phyloP scores from a whole-genome alignment of 2,113 vertebrate species.

The Vidua macroura region DNA sequence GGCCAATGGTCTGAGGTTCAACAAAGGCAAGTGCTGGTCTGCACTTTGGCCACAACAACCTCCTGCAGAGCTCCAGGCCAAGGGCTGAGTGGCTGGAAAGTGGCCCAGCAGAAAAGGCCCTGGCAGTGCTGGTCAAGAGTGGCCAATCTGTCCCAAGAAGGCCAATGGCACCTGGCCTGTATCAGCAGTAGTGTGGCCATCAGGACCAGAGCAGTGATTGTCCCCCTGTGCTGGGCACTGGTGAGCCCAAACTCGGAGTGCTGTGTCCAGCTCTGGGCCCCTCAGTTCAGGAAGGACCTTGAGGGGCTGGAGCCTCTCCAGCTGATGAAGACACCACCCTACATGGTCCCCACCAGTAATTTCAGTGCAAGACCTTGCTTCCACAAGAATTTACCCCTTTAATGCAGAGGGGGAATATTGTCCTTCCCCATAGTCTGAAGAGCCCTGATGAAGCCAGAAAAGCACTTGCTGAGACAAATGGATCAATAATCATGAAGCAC shows the following conservation, averaged over 20 bases:
- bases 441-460: neutral
- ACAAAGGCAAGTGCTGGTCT: neutral
- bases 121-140: neutral
- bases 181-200: neutral
- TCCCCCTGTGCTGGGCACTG: neutral
- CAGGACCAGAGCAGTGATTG: neutral
- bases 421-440: neutral
- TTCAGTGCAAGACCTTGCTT: neutral
- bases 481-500: neutral
- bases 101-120: neutral
- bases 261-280: neutral
- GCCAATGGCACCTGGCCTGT: neutral
- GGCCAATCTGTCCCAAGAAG: neutral
- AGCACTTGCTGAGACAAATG: neutral
- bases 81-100: neutral
- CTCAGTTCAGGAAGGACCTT: neutral
- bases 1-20: neutral
- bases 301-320: neutral
- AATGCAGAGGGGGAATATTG: neutral
- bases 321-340: neutral
- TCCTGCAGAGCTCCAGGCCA: neutral
- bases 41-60: neutral
- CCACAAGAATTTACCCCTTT: neutral
- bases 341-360: accelerated
- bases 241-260: neutral